Evolutionary conservation across 2,113 vertebrate genomes (phyloP), one percentile per base, ranked within the genome.

Genomic region (Macquaria australasica): DNA sequence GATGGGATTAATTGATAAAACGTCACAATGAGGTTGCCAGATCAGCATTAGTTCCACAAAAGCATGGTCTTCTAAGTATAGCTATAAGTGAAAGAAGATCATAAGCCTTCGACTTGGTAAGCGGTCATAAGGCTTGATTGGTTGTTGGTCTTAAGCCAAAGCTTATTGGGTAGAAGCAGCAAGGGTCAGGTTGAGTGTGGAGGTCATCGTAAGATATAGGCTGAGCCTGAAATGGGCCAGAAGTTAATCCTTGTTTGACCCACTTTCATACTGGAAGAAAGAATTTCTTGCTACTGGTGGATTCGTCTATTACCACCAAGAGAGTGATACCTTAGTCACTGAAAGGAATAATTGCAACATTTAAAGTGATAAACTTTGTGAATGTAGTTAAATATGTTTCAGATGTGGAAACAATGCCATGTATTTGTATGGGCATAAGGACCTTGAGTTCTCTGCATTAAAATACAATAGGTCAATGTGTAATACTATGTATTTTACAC

Each of bases 161-260:
- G 89, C 86, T 88, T 79, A 85, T 68, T 84, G 91, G 78, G 81
- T 66, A 63, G 81, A 53, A 80, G 75, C 82, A 86, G 77, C 77
- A 20, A 81, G 81, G 68, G 82, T 66, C 87, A 84, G 82, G 84
- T 86, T 84, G 23, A 79, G 53, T 77, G 84, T 81, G 53, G 79
- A 92, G 90, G 90, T 91, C 86, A 83, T 60, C 8, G 28, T 88
- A 66, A 78, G 53, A 79, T 84, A 79, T 68, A 78, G 83, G 79
- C 69, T 82, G 73, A 60, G 69, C 55, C 75, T 82, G 82, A 89
- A 89, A 81, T 73, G 79, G 86, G 74, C 70, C 85, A 81, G 25
- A 81, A 92, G 76, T 81, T 89, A 93, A 93, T 92, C 87, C 79
- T 63, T 9, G 34, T 88, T 89, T 91, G 85, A 89, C 91, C 90